phyloP scores from a whole-genome alignment of 2,888 invertebrate genomes.

The Sclerodermus sp. region DNA sequence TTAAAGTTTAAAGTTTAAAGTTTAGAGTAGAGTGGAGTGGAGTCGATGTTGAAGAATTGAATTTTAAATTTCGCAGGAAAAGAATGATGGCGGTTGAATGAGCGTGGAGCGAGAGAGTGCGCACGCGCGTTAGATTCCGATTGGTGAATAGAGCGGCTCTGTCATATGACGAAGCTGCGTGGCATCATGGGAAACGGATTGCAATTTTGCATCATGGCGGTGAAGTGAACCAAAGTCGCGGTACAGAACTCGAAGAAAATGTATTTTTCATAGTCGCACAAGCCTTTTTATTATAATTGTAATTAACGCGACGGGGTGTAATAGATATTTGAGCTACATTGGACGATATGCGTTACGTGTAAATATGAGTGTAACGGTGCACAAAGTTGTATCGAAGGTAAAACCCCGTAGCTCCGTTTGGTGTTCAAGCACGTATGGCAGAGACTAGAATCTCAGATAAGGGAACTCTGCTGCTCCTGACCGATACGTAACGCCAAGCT shows the following conservation, averaged over 20 bases:
- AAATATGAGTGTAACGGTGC: conserved; percentile 44
- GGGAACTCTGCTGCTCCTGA: conserved; percentile 31
- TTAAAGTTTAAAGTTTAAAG: too few relatives aligned
- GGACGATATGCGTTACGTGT: conserved; percentile 27
- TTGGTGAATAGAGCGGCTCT: conserved; percentile 38
- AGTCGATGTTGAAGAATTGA: too few relatives aligned
- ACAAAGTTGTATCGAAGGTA: conserved; percentile 44
- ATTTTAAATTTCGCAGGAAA: conserved; percentile 28
- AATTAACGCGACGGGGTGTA: conserved; percentile 25
- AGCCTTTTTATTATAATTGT: conserved; percentile 24
- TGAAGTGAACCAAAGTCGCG: conserved; percentile 51
- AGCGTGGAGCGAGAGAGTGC: conserved; percentile 2
- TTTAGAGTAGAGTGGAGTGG: too few relatives aligned
- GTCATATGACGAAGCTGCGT: conserved; percentile 50
- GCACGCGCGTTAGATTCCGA: conserved; percentile 21
- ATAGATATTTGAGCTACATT: conserved; percentile 24
- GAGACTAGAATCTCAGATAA: conserved; percentile 46
- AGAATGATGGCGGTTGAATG: conserved; percentile 8
- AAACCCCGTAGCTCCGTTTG: conserved; percentile 47
- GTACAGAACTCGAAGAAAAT: conserved; percentile 49
- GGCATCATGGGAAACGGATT: conserved; percentile 49
- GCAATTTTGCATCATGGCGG: conserved; percentile 55
- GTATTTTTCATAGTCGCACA: conserved; percentile 40
- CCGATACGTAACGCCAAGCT: conserved; percentile 22
- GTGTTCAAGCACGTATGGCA: conserved; percentile 49